A percentile compares a stretch with the other conserved stretches of the same genome.
Evolutionary conservation across 2,888 invertebrate genomes (phyloP).

Genomic region (Harpagoxenus sublaevis): DNA sequence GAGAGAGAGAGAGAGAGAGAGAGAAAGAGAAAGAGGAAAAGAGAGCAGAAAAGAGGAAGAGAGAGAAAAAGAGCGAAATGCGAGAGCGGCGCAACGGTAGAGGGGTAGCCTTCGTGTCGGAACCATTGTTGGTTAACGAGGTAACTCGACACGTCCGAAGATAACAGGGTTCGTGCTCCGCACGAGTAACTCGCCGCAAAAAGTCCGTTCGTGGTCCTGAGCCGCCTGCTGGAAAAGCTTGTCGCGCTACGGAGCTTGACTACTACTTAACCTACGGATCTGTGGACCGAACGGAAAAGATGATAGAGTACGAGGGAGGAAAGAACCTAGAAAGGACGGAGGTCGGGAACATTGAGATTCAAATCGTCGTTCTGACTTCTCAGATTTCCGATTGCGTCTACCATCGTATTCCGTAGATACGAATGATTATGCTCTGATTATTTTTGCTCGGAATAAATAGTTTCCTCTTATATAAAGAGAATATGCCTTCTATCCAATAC

Average conservation of each 20-base stretch:
- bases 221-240: slow-evolving; percentile 57
- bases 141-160: slow-evolving; percentile 85
- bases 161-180: slow-evolving; percentile 84
- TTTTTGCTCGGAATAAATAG: background rate
- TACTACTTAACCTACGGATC: slow-evolving; percentile 49
- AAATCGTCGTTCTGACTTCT: background rate
- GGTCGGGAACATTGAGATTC: slow-evolving; percentile 7
- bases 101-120: slow-evolving; percentile 65
- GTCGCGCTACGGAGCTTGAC: slow-evolving; percentile 52
- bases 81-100: slow-evolving; percentile 22
- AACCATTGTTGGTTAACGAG: slow-evolving; percentile 84
- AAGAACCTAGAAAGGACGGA: background rate
- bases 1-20: slow-evolving; percentile 3
- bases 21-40: background rate
- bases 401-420: background rate
- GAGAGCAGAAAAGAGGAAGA: background rate
- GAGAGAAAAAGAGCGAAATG: slow-evolving; percentile 36
- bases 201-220: slow-evolving; percentile 73
- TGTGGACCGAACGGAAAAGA: background rate
- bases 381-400: background rate
- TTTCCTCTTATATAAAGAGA: background rate
- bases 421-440: slow-evolving; percentile 4
- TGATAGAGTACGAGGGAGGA: background rate
- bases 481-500: background rate
- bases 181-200: slow-evolving; percentile 81